These are phyloP conservation scores for Crambe crambe DNA, from an alignment of 37 sponge, comb jelly and placozoan genomes.

Conservation along the genomic window DNA sequence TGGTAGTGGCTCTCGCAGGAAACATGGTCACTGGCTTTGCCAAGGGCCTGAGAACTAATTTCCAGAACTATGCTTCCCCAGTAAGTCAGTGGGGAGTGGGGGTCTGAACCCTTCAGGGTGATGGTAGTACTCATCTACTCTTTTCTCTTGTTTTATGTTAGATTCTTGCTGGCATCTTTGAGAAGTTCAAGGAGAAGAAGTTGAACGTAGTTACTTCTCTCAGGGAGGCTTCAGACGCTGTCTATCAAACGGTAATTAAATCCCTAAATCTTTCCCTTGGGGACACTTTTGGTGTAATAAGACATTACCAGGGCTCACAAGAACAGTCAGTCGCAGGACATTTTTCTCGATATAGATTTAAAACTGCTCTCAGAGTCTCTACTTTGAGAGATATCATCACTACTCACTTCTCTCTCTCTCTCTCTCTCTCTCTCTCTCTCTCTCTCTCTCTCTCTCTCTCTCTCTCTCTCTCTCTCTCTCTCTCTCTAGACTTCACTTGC, in stretches of 20 bases:
- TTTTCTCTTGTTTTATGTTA: not conserved
- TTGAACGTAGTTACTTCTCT: constrained; percentile 80
- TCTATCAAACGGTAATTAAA: constrained; percentile 70
- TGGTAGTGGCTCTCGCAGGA: constrained; percentile 85
- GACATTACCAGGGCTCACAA: not conserved
- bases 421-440: constrained; percentile 12
- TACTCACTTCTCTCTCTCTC: not conserved
- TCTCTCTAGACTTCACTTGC: constrained; percentile 69
- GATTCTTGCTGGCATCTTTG: constrained; percentile 58
- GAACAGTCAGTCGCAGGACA: not conserved
- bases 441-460: not conserved
- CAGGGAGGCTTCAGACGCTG: constrained; percentile 86
- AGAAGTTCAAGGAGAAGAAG: constrained; percentile 98
- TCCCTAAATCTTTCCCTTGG: not conserved
- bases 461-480: constrained; percentile 2
- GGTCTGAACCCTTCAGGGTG: not conserved
- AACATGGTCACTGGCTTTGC: constrained; percentile 84
- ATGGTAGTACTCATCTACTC: not conserved
- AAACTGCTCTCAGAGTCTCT: too few relatives aligned
- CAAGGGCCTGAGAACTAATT: constrained; percentile 77
- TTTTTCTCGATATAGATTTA: too few relatives aligned
- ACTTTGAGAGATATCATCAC: too few relatives aligned
- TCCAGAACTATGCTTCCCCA: constrained; percentile 35
- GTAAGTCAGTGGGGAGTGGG: too few relatives aligned
- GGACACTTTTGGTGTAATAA: not conserved